phyloP scores from a whole-genome alignment of 2,797 vertebrate species.

The Helarctos malayanus region DNA sequence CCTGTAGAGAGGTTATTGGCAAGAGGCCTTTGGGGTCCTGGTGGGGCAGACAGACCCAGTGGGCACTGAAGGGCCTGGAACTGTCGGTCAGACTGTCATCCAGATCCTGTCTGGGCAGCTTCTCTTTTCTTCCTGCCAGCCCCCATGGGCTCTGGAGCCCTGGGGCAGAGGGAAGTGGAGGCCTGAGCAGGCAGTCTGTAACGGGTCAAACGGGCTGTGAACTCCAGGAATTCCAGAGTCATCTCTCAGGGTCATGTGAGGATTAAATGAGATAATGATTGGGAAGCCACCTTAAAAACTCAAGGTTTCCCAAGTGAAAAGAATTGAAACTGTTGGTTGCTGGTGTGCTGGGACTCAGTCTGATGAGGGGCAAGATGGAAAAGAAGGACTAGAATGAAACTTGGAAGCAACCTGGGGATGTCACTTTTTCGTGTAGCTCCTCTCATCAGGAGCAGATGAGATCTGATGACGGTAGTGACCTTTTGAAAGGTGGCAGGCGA shows the following conservation, averaged over 20 bases:
- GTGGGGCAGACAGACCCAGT: background rate
- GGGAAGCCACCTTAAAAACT: background rate
- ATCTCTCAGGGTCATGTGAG: background rate
- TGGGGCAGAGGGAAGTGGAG: background rate
- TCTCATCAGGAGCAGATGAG: constrained; percentile 45
- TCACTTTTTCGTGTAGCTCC: background rate
- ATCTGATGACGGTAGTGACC: background rate
- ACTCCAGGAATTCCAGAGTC: background rate
- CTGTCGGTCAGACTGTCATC: background rate
- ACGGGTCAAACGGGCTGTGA: background rate
- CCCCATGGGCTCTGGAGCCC: background rate
- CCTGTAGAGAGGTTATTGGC: background rate
- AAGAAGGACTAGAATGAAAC: background rate
- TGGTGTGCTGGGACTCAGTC: background rate
- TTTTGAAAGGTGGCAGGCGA: constrained; percentile 54
- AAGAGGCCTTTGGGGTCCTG: background rate
- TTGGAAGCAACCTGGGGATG: background rate
- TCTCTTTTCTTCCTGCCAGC: constrained; percentile 49
- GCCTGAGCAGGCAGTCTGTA: background rate
- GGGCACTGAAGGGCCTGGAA: background rate
- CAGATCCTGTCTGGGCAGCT: background rate
- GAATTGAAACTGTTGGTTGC: background rate
- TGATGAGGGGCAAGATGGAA: background rate
- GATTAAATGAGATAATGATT: background rate
- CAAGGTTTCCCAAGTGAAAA: background rate